Evolutionary conservation across 1,140 invertebrate species (phyloP), one percentile per base, ranked within the genome.

Genomic region (Hestina assimilis): DNA sequence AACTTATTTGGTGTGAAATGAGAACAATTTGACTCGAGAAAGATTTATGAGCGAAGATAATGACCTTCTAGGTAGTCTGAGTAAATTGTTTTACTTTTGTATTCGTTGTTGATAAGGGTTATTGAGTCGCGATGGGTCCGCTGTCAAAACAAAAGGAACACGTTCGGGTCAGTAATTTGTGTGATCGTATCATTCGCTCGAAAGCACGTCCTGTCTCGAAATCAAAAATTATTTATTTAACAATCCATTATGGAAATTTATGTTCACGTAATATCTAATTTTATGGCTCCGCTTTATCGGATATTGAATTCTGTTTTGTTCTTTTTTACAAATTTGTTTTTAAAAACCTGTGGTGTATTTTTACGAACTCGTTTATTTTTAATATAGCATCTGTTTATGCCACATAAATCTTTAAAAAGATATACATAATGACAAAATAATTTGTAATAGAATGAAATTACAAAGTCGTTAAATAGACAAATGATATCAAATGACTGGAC

Each of bases 1-100:
- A 79, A 79, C 72, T 81, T 83, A 83, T 83, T 83, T 75, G 72
- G 78, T 83, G 80, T 79, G 72, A 83, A 81, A 81, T 81, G 78
- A 76, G 75, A 83, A 78, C 72, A 66, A 83, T 78, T 81, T 79
- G 69, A 71, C 69, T 73, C 70, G 69, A 52, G 11, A 50, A 72
- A 76, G 75, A 83, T 81, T 81, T 81, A 81, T 74, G 80, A 64
- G 21, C 40, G 46, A 20, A 45, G 65, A 76, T 81, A 81, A 79
- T 78, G 68, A 75, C 68, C 64, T 72, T 73, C 69, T 74, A 75
- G 72, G 72, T 76, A 72, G 61, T 59, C 46, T 46, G 63, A 43
- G 53, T 41, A 66, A 72, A 80, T 80, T 77, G 72, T 75, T 77
- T 58, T 53, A 59, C 29, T 38, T 23, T 42, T 4, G 40, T 42